A percentile compares a stretch with the other conserved stretches of the same genome.
Conservation (phyloP, 1,140 invertebrate species). For the Helicorthomorpha holstii region DNA sequence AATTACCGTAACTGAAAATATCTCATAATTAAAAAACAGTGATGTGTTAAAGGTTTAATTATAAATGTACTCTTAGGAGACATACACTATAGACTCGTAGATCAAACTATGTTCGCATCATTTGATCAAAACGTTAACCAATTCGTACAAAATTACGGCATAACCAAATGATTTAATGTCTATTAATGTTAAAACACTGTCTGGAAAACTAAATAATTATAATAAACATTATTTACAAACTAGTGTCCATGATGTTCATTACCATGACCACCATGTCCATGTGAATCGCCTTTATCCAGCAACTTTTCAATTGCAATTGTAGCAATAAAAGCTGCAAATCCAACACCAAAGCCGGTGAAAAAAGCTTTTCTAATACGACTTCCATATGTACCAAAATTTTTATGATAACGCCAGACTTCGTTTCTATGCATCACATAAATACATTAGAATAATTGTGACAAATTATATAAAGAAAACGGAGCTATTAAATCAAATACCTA, state of each 20-base stretch:
- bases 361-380: constrained; percentile 23
- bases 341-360: constrained; percentile 40
- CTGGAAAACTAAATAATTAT: too few relatives aligned
- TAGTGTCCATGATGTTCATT: constrained; percentile 29
- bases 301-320: constrained; percentile 37
- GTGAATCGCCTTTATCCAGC: constrained; percentile 10
- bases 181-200: too few relatives aligned
- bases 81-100: too few relatives aligned
- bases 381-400: constrained; percentile 27
- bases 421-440: constrained; percentile 33
- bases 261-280: constrained; percentile 26
- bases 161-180: too few relatives aligned
- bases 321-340: constrained; percentile 40
- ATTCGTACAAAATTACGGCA: too few relatives aligned
- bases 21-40: too few relatives aligned
- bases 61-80: too few relatives aligned
- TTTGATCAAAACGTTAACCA: too few relatives aligned
- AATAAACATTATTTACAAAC: too few relatives aligned
- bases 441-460: background rate
- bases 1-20: too few relatives aligned
- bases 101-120: too few relatives aligned
- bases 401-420: constrained; percentile 52
- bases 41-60: too few relatives aligned
- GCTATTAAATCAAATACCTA: constrained; percentile 28
- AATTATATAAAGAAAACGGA: background rate